A percentile compares a stretch with the other conserved stretches of the same genome.
phyloP scores from a whole-genome alignment of 2,113 vertebrate genomes.

The Gnathonemus longibarbis region DNA sequence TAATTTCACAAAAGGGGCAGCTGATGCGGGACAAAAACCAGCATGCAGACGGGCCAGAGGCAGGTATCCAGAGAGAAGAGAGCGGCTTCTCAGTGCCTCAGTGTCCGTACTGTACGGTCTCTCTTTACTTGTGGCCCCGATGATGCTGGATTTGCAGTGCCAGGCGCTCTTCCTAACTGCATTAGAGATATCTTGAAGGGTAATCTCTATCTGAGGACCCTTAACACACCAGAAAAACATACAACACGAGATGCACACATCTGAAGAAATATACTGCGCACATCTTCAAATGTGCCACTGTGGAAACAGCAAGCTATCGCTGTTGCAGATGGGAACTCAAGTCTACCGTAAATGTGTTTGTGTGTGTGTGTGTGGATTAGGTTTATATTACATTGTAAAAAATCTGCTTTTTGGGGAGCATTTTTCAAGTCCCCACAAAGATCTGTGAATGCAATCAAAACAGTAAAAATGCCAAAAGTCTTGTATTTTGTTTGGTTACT shows the following conservation, averaged over 20 bases:
- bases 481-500: too few relatives aligned
- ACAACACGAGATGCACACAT: neutral
- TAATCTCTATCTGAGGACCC: neutral
- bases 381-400: too few relatives aligned
- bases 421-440: too few relatives aligned
- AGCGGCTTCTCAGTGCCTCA: neutral
- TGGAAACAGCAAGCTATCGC: neutral
- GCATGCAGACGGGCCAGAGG: neutral
- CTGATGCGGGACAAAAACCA: neutral
- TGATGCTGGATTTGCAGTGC: constrained; percentile 19
- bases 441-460: too few relatives aligned
- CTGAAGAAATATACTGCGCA: neutral
- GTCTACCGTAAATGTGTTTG: neutral
- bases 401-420: too few relatives aligned
- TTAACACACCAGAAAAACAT: neutral
- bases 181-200: neutral
- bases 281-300: neutral
- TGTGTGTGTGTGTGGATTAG: too few relatives aligned
- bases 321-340: neutral
- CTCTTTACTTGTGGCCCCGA: constrained; percentile 16
- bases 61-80: neutral
- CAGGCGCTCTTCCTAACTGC: constrained; percentile 34
- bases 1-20: neutral
- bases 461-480: too few relatives aligned
- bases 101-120: neutral